Percentiles rank a stretch among this genome's conserved stretches.
Conservation (phyloP, 2,113 vertebrate genomes). For the Urocitellus parryii region DNA sequence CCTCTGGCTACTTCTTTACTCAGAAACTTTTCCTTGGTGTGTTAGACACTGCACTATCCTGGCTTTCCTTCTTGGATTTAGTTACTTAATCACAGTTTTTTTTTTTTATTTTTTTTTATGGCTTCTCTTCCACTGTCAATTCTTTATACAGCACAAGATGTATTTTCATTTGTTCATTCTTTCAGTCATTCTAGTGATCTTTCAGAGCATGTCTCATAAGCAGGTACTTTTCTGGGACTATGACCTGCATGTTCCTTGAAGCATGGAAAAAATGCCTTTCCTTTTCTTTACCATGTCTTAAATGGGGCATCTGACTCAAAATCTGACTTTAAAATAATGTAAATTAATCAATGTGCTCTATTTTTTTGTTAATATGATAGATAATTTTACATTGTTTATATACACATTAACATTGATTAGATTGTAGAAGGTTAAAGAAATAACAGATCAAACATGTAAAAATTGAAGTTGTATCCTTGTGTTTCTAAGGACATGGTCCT, state of each 20-base stretch:
- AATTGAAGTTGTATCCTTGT: background rate
- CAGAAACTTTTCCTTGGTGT: background rate
- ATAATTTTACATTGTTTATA: slow-evolving; percentile 29
- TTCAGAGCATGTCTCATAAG: background rate
- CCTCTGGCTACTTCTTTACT: background rate
- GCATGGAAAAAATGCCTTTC: background rate
- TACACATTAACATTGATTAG: slow-evolving; percentile 1
- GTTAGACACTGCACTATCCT: background rate
- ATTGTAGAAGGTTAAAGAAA: slow-evolving; percentile 38
- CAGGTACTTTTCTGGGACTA: background rate
- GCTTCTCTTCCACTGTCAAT: background rate
- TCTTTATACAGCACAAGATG: background rate
- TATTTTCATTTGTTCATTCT: background rate
- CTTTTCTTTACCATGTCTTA: background rate
- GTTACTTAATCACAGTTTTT: background rate
- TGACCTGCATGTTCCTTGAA: background rate
- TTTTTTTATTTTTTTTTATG: background rate
- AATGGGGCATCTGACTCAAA: background rate
- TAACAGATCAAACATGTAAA: background rate
- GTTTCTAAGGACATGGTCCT: background rate
- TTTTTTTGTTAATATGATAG: background rate
- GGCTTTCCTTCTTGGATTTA: background rate
- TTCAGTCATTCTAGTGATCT: slow-evolving; percentile 24
- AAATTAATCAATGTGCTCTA: background rate
- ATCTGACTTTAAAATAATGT: slow-evolving; percentile 23